Percentiles rank a stretch among this genome's conserved stretches.
Evolutionary conservation across 2,797 vertebrate species (phyloP).

Genomic region (Urosaurus nigricauda): DNA sequence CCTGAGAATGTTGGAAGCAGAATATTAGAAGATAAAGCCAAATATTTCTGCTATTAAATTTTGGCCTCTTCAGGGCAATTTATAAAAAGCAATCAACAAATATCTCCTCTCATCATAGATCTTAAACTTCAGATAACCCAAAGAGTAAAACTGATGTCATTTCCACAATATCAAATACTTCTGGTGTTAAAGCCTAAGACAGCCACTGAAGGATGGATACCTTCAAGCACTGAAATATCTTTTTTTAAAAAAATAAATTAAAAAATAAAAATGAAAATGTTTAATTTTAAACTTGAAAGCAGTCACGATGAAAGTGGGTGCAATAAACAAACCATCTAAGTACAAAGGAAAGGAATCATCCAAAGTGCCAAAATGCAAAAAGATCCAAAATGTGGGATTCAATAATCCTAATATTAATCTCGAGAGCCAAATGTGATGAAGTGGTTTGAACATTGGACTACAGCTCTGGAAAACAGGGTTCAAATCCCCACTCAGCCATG

Average conservation of each 20-base stretch:
- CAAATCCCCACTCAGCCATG: no score
- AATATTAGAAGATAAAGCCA: constrained; percentile 72
- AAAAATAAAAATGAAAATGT: constrained; percentile 25
- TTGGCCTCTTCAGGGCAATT: constrained; percentile 88
- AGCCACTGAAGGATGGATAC: constrained; percentile 5
- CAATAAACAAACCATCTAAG: neutral
- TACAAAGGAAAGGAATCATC: neutral
- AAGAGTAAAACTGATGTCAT: constrained; percentile 57
- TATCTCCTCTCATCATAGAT: constrained; percentile 58
- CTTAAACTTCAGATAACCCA: constrained; percentile 58
- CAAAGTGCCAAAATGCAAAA: neutral
- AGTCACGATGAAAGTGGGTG: neutral
- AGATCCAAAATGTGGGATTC: neutral
- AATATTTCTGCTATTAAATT: constrained; percentile 84
- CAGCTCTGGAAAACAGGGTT: no score
- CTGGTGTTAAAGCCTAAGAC: constrained; percentile 30
- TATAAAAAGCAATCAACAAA: constrained; percentile 80
- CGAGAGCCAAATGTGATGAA: no score
- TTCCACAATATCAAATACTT: constrained; percentile 49
- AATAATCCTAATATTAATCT: neutral
- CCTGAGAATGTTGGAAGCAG: constrained; percentile 56
- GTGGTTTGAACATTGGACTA: no score
- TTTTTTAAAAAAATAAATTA: constrained; percentile 23
- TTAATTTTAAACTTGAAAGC: neutral
- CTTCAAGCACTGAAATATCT: neutral